Evolutionary conservation across 2,113 vertebrate species (phyloP).

Genomic region (Corydoras sp.): DNA sequence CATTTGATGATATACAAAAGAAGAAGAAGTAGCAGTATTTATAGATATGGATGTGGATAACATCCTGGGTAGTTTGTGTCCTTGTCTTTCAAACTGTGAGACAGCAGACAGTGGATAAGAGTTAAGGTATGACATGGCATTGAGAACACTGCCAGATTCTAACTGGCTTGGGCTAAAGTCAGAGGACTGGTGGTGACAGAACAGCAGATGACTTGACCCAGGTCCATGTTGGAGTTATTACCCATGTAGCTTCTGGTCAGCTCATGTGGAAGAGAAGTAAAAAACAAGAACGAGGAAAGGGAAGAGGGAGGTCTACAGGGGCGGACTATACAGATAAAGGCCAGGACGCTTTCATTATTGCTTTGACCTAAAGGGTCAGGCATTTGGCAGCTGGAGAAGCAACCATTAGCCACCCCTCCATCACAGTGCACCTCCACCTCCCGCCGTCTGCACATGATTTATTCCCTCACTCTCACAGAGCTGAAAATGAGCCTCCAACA

Average conservation of each 20-base stretch:
- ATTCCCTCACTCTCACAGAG: slow-evolving; percentile 31
- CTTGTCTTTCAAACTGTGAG: no score
- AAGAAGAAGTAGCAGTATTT: no score
- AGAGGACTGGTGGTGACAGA: slow-evolving; percentile 15
- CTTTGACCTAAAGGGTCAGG: slow-evolving; percentile 44
- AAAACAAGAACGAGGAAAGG: neutral
- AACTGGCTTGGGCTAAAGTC: neutral
- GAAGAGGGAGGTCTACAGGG: slow-evolving; percentile 29
- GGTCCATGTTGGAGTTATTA: slow-evolving; percentile 37
- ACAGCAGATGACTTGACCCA: slow-evolving; percentile 15
- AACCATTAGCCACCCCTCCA: slow-evolving; percentile 45
- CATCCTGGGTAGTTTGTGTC: no score
- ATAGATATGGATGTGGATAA: no score
- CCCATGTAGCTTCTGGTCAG: slow-evolving; percentile 18
- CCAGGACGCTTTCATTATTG: slow-evolving; percentile 47
- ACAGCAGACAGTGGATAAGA: neutral
- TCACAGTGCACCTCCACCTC: slow-evolving; percentile 37
- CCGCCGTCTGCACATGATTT: slow-evolving; percentile 39
- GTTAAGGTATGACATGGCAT: neutral
- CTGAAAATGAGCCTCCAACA: slow-evolving; percentile 39
- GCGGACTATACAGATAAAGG: slow-evolving; percentile 39
- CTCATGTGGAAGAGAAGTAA: slow-evolving; percentile 10
- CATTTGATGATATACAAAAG: no score
- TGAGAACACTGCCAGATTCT: neutral
- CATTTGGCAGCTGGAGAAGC: slow-evolving; percentile 33